These are phyloP conservation scores for Anhinga rufa DNA, from an alignment of 2,113 vertebrate genomes.

Conservation along the genomic window DNA sequence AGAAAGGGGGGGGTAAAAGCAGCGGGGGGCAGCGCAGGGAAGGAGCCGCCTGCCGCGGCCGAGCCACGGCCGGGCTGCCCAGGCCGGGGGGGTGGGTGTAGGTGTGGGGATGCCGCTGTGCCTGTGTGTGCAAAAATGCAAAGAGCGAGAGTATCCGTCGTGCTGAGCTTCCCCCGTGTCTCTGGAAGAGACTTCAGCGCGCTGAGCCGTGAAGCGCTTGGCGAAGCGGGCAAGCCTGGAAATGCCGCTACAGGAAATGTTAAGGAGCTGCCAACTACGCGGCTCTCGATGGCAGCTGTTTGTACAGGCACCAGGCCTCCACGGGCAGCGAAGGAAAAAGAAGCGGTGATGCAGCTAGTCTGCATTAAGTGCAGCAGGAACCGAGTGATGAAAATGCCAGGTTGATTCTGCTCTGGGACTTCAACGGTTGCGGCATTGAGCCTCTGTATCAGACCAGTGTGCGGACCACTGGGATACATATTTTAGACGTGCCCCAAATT, in stretches of 20 bases:
- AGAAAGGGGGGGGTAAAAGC: neutral
- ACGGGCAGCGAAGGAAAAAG: neutral
- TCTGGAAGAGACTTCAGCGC: neutral
- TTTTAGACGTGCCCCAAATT: neutral
- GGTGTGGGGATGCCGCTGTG: neutral
- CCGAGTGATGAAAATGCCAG: neutral
- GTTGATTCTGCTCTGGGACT: neutral
- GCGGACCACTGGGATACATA: fast-evolving
- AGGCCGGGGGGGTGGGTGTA: no score
- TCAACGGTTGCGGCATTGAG: neutral
- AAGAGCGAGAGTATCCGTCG: neutral
- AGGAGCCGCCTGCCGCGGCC: no score
- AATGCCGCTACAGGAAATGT: neutral
- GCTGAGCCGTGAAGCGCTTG: neutral
- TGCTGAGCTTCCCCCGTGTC: neutral
- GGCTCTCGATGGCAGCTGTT: neutral
- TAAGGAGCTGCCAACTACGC: neutral
- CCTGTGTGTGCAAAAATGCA: neutral
- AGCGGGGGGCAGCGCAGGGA: neutral
- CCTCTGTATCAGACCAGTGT: neutral
- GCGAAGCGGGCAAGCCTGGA: neutral
- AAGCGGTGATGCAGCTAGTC: neutral
- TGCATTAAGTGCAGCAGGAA: neutral
- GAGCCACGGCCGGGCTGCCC: neutral
- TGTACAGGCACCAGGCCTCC: neutral